Evolutionary conservation across 30 jellyfish, hydroid and myxozoan genomes (phyloP).

Genomic region (Cassiopea andromeda): DNA sequence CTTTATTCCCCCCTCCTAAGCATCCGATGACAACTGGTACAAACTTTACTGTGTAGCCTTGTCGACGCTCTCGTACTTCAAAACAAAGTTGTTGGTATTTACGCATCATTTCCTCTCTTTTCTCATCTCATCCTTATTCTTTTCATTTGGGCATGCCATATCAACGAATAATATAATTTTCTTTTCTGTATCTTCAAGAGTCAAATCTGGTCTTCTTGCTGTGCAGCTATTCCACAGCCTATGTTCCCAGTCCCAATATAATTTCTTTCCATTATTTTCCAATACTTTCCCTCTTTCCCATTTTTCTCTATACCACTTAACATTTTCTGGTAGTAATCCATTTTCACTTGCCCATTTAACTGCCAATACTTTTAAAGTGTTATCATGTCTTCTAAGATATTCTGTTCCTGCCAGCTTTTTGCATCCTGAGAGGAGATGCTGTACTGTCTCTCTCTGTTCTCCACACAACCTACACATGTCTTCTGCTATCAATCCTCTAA

Average conservation of each 20-base stretch:
- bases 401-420: background rate
- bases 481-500: slow-evolving; percentile 18
- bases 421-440: background rate
- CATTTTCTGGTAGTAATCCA: background rate
- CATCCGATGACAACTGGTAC: too few relatives aligned
- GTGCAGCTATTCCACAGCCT: background rate
- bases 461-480: slow-evolving; percentile 33
- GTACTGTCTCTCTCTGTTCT: background rate
- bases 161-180: background rate
- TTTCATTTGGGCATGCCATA: background rate
- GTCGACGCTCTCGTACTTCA: background rate
- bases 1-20: too few relatives aligned
- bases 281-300: background rate
- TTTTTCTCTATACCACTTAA: background rate
- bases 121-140: background rate
- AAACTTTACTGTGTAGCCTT: background rate
- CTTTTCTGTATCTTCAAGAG: too few relatives aligned
- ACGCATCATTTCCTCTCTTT: background rate
- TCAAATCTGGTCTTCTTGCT: background rate
- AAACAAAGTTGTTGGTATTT: background rate
- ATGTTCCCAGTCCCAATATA: background rate
- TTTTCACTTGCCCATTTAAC: background rate
- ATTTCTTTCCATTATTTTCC: background rate
- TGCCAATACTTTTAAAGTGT: background rate
- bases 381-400: background rate